Conservation (phyloP, 1,140 invertebrate genomes). For the Achatina immaculata region DNA sequence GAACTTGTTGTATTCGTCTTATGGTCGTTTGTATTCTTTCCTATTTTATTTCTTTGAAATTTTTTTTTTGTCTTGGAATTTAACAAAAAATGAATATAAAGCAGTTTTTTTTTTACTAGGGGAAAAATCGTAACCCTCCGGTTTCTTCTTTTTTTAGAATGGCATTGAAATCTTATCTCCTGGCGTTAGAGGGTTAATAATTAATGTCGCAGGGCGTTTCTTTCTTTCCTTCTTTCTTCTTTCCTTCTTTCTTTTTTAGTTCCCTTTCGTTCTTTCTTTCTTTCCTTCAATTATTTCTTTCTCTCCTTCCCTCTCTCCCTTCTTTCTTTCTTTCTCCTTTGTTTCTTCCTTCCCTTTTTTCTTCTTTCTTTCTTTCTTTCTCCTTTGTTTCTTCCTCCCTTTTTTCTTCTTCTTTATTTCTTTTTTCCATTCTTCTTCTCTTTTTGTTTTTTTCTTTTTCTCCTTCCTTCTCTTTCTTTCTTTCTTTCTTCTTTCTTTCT, state of each 20-base stretch:
- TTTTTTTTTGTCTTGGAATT: too few species aligned
- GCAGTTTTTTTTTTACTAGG: too few species aligned
- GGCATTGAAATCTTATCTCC: too few species aligned
- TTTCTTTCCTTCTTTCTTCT: too few species aligned
- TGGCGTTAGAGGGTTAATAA: too few species aligned
- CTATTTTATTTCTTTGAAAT: background rate
- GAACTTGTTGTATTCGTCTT: background rate
- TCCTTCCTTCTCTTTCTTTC: constrained; percentile 19
- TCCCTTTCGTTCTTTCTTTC: too few species aligned
- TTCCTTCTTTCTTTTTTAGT: too few species aligned
- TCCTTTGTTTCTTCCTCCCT: constrained; percentile 11
- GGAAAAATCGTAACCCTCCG: too few species aligned
- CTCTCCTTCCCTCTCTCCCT: background rate
- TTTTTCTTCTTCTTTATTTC: background rate
- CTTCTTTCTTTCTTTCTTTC: constrained; percentile 14
- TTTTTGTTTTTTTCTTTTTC: background rate
- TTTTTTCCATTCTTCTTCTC: background rate
- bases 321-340: constrained; percentile 14
- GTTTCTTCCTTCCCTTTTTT: constrained; percentile 7
- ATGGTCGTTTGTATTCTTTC: background rate
- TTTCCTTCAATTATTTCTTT: too few species aligned
- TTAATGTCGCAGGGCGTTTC: too few species aligned
- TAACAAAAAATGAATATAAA: too few species aligned
- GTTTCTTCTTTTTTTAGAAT: too few species aligned
- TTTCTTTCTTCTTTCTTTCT: constrained; percentile 1